Base-by-base conservation (phyloP, 35 echinoderm and acorn worm genomes). In the Lytechinus variegatus region DNA sequence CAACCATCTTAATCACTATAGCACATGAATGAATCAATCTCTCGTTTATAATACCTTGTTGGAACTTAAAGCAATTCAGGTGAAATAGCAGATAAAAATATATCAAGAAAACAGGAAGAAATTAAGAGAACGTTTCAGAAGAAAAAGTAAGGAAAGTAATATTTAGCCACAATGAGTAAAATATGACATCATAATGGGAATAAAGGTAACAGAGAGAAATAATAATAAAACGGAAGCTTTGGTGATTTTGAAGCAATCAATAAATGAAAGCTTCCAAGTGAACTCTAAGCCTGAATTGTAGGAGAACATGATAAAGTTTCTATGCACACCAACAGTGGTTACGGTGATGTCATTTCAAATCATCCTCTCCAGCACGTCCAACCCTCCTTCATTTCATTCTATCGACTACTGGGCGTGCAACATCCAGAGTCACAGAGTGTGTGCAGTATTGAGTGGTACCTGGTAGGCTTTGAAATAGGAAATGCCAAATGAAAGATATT, bases 351-450 rank as follows among this genome's bases (percentile, higher is more conserved):
- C 91, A 93, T 93, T 27, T 55, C 92, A 28, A 55, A 54, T 55
- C 92, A 21, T 93, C 92, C 9, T 14, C 9, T 14, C 88, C 28
- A 27, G 92, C 92, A 93, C 92, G 92, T 93, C 55, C 55, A 54
- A 13, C 29, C 92, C 92, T 93, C 92, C 92, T 93, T 93, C 9
- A 27, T 93, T 93, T 93, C 92, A 93, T 10, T 93, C 52, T 54
- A 57, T 54, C 54, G 92, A 93, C 53, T 90, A 27, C 13, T 10
- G 13, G 92, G 27, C 54, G 92, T 54, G 92, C 54, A 54, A 57
- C 92, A 93, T 57, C 11, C 13, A 57, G 11, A 93, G 55, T 93
- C 92, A 93, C 29, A 90, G 88, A 54, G 52, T 21, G 9, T 54
- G 33, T n/a, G 66, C 19, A 79, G 16, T 24, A 79, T 24, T 79